Percentiles rank a stretch among this genome's conserved stretches.
Conservation (phyloP, 2,113 vertebrate genomes). For the Esox niger region DNA sequence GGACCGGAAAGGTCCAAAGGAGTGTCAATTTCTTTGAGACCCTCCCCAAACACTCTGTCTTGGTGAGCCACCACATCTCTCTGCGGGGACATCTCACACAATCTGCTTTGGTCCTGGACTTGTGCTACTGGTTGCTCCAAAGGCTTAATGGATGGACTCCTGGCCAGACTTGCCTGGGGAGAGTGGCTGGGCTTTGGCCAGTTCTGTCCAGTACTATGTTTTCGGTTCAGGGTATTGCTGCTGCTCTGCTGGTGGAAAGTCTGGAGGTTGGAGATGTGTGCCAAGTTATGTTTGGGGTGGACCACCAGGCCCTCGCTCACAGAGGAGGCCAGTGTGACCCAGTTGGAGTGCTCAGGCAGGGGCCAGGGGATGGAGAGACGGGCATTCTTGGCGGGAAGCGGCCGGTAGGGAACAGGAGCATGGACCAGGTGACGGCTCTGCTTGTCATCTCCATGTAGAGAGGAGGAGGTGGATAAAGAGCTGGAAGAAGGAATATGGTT, state of each 20-base stretch:
- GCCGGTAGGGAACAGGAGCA: slow-evolving; percentile 61
- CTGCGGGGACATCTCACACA: background rate
- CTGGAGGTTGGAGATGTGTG: slow-evolving; percentile 39
- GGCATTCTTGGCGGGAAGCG: slow-evolving; percentile 57
- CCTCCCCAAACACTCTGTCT: slow-evolving; percentile 48
- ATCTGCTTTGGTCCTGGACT: slow-evolving; percentile 23
- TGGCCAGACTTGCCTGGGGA: slow-evolving; percentile 34
- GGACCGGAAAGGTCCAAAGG: slow-evolving; percentile 73
- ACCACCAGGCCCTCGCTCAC: slow-evolving; percentile 1
- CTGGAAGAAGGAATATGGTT: background rate
- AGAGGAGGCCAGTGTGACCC: slow-evolving; percentile 36
- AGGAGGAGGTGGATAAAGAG: slow-evolving; percentile 24
- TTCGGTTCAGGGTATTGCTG: slow-evolving; percentile 15
- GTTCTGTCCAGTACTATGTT: slow-evolving; percentile 11
- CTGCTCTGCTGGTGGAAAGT: slow-evolving; percentile 14
- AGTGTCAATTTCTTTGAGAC: slow-evolving; percentile 43
- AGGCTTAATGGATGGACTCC: slow-evolving; percentile 1
- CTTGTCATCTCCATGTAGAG: slow-evolving; percentile 29
- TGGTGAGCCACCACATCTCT: background rate
- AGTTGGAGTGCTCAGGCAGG: slow-evolving; percentile 56
- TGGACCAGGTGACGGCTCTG: slow-evolving; percentile 46
- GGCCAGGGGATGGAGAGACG: slow-evolving; percentile 53
- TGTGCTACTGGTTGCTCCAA: slow-evolving; percentile 26
- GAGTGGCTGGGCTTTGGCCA: slow-evolving; percentile 28
- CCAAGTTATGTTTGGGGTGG: slow-evolving; percentile 30